A percentile compares a stretch with the other conserved stretches of the same genome.
Conservation (phyloP, 2,797 vertebrate genomes). For the Hozukius guyotensis region DNA sequence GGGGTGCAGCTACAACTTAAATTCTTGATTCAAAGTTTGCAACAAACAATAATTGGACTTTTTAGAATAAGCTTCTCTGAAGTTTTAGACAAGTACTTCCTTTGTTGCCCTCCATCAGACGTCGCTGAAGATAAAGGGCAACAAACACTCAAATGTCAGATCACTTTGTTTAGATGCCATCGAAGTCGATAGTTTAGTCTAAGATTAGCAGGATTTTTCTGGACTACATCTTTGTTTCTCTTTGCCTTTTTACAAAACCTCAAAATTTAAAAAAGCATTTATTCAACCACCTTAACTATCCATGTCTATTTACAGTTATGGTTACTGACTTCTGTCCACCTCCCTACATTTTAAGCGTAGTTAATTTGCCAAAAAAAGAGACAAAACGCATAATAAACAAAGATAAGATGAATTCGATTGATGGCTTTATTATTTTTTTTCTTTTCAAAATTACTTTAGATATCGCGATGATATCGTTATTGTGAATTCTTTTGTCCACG, state of each 20-base stretch:
- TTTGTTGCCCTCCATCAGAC: conserved; percentile 7
- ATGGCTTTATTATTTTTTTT: too few relatives aligned
- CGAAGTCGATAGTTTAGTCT: background rate
- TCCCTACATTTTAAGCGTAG: too few relatives aligned
- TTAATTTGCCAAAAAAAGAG: too few relatives aligned
- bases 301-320: background rate
- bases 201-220: background rate
- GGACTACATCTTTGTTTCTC: background rate
- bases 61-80: background rate
- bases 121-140: conserved; percentile 24
- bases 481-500: too few relatives aligned
- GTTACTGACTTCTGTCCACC: too few relatives aligned
- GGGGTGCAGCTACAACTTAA: background rate
- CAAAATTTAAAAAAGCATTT: background rate
- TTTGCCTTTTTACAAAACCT: background rate
- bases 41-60: background rate
- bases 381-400: too few relatives aligned
- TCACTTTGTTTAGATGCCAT: conserved; percentile 29
- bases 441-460: too few relatives aligned
- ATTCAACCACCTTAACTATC: background rate
- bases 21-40: background rate
- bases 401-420: too few relatives aligned
- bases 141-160: conserved; percentile 33
- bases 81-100: background rate
- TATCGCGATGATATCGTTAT: too few relatives aligned